A percentile compares a stretch with the other conserved stretches of the same genome.
phyloP scores from a whole-genome alignment of 2,113 vertebrate genomes.

The Spea bombifrons region DNA sequence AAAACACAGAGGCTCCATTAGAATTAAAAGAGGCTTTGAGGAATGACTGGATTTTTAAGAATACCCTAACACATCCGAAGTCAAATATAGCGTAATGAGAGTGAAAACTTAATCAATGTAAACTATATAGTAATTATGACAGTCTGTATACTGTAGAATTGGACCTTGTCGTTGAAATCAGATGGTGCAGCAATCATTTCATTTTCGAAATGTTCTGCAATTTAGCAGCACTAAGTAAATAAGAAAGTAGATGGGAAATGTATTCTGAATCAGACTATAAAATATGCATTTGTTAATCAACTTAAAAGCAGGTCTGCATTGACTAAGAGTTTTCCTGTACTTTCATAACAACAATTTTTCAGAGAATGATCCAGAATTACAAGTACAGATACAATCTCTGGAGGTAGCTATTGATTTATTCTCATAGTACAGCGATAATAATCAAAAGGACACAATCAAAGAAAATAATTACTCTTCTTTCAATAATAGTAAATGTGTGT shows the following conservation, averaged over 20 bases:
- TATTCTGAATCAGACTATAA: conserved; percentile 31
- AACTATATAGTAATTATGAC: neutral
- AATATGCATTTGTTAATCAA: conserved; percentile 39
- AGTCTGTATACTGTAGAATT: neutral
- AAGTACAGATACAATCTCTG: conserved; percentile 4
- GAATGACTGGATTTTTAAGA: too few relatives aligned
- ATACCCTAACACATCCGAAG: neutral
- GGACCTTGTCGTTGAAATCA: conserved; percentile 13
- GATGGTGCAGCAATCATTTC: conserved; percentile 18
- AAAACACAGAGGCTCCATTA: too few relatives aligned
- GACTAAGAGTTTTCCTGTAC: conserved; percentile 16
- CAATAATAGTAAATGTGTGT: neutral
- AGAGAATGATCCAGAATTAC: conserved; percentile 22
- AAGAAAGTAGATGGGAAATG: conserved; percentile 21
- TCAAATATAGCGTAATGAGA: neutral
- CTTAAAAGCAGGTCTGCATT: conserved; percentile 40
- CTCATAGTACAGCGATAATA: conserved; percentile 1
- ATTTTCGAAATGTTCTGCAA: conserved; percentile 25
- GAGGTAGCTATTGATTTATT: conserved; percentile 37
- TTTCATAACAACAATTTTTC: conserved; percentile 46
- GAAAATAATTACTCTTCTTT: neutral
- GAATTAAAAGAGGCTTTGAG: too few relatives aligned
- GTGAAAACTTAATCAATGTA: neutral
- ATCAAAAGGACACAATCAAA: conserved; percentile 26
- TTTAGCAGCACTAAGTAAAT: conserved; percentile 38